Percentiles rank a stretch among this genome's conserved stretches.
phyloP scores from a whole-genome alignment of 1,140 invertebrate species.

The Lasioglossum baleicum region DNA sequence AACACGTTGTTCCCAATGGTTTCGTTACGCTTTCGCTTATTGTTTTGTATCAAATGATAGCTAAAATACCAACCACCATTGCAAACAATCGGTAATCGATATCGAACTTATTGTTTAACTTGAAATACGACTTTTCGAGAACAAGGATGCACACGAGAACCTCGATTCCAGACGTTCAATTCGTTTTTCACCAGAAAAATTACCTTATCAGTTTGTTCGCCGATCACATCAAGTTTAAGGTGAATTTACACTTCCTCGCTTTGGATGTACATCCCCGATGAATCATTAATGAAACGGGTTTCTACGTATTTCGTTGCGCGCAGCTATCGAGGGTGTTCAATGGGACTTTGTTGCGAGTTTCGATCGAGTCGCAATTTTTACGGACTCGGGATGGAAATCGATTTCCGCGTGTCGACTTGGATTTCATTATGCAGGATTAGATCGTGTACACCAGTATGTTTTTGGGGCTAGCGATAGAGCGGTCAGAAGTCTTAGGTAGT shows the following conservation, averaged over 20 bases:
- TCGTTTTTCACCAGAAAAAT: background rate
- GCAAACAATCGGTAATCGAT: background rate
- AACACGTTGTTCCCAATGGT: background rate
- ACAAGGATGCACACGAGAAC: background rate
- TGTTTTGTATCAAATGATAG: background rate
- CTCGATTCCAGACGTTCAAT: background rate
- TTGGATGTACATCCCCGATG: no score
- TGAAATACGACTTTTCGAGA: background rate
- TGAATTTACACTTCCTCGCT: no score
- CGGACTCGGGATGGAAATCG: conserved; percentile 2
- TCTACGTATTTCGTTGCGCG: background rate
- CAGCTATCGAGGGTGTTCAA: background rate
- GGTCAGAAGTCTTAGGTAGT: conserved; percentile 19
- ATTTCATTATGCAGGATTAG: conserved; percentile 9
- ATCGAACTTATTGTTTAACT: background rate
- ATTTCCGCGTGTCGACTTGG: conserved; percentile 1
- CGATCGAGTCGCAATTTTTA: conserved; percentile 8
- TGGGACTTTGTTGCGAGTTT: conserved; percentile 4
- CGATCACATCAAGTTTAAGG: background rate
- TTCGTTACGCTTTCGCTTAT: background rate
- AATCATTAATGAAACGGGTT: background rate
- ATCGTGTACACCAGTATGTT: conserved; percentile 21
- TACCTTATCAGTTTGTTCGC: background rate
- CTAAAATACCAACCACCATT: background rate
- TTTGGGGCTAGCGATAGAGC: background rate